phyloP scores from a whole-genome alignment of 2,113 vertebrate genomes.

The Campylomormyrus tamandua region DNA sequence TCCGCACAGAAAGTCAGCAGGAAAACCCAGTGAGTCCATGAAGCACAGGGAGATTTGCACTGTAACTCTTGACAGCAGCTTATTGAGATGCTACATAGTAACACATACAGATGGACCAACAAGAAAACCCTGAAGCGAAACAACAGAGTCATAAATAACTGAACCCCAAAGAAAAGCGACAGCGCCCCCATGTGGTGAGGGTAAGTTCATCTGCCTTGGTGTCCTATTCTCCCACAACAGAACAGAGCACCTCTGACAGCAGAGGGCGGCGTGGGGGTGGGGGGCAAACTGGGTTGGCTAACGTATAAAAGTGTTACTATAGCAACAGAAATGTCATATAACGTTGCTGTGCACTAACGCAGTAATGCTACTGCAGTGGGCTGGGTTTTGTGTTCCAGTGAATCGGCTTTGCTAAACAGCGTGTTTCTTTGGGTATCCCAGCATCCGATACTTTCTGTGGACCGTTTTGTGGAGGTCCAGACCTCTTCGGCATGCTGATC shows the following conservation, averaged over 20 bases:
- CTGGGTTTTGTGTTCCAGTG: neutral
- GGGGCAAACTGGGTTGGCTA: neutral
- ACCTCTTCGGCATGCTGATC: neutral
- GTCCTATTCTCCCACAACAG: too few species aligned
- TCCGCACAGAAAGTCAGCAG: neutral
- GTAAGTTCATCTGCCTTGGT: neutral
- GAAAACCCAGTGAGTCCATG: neutral
- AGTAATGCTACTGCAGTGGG: neutral
- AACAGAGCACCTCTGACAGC: neutral
- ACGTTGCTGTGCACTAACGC: neutral
- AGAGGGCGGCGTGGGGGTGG: neutral
- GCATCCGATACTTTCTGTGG: neutral
- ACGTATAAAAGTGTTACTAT: slow-evolving; percentile 6
- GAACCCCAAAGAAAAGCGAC: neutral
- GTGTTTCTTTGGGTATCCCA: neutral
- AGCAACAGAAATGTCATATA: slow-evolving; percentile 9
- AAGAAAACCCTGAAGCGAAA: neutral
- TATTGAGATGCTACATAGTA: neutral
- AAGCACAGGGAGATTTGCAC: neutral
- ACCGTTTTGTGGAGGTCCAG: neutral
- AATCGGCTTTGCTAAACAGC: neutral
- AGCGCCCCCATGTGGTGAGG: neutral
- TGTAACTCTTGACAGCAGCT: neutral
- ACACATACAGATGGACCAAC: neutral
- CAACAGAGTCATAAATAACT: neutral